Conservation (phyloP, 64 coral and sea anemone species). For the Cladopsammia gracilis region DNA sequence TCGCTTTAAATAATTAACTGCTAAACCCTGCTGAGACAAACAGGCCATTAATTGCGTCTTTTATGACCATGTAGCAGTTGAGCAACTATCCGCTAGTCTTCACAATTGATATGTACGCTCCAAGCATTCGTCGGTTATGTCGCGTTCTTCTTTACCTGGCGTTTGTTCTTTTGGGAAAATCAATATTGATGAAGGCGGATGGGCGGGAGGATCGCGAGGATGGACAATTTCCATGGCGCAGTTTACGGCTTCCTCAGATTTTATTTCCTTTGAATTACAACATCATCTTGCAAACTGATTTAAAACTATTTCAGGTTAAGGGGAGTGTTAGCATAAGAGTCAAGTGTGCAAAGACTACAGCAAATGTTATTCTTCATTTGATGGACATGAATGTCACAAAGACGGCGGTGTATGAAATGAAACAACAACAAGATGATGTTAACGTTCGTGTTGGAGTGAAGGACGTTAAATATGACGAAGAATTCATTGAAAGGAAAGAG, state of each 20-base stretch:
- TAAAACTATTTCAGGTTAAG: constrained; percentile 59
- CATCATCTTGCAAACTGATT: constrained; percentile 63
- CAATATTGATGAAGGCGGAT: no score
- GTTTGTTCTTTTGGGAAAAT: neutral
- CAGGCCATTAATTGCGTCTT: no score
- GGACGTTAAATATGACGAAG: neutral
- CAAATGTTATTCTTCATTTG: constrained; percentile 75
- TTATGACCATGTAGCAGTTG: no score
- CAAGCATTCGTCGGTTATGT: neutral
- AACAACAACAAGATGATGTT: constrained; percentile 5
- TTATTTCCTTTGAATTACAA: constrained; percentile 66
- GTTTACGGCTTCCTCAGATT: constrained; percentile 75
- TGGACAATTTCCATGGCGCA: constrained; percentile 74
- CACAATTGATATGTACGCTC: neutral
- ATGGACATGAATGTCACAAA: constrained; percentile 66
- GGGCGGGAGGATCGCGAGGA: neutral
- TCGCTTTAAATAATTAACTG: no score
- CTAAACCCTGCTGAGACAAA: no score
- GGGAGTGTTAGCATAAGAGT: constrained; percentile 73
- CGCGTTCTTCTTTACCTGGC: neutral
- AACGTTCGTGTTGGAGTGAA: neutral
- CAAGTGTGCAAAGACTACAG: constrained; percentile 67
- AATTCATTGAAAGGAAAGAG: neutral
- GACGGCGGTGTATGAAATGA: constrained; percentile 37
- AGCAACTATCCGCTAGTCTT: neutral